Percentiles rank a stretch among this genome's conserved stretches.
These are phyloP conservation scores for Rhineura floridana DNA, from an alignment of 2,113 vertebrate species.

Conservation along the genomic window DNA sequence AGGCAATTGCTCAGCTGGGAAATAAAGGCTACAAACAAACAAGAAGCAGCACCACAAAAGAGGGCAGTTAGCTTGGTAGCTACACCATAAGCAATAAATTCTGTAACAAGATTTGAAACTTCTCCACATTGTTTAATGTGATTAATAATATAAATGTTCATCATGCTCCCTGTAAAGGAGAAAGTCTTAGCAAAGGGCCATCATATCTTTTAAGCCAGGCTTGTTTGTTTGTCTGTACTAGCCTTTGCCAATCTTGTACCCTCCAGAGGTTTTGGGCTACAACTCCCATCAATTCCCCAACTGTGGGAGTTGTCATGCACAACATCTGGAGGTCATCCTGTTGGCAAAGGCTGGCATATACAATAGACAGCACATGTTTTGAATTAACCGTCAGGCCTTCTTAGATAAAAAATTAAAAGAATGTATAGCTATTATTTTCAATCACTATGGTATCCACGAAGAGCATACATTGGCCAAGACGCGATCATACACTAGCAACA, in stretches of 20 bases:
- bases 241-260: too few relatives aligned
- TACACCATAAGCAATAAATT: neutral
- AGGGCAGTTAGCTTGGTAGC: neutral
- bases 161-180: neutral
- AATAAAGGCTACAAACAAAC: neutral
- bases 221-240: neutral
- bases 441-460: neutral
- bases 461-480: neutral
- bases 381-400: neutral
- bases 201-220: neutral
- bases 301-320: too few relatives aligned
- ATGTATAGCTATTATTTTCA: neutral
- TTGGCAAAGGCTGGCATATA: neutral
- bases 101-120: neutral
- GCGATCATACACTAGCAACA: neutral
- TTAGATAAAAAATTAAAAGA: neutral
- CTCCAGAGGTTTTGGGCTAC: too few relatives aligned
- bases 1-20: neutral
- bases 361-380: neutral
- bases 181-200: neutral
- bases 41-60: neutral
- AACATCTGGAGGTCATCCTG: too few relatives aligned
- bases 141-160: neutral
- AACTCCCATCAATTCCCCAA: too few relatives aligned
- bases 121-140: neutral